A percentile compares a stretch with the other conserved stretches of the same genome.
Conservation (phyloP, 2,113 vertebrate species). For the Solenodon paradoxus region DNA sequence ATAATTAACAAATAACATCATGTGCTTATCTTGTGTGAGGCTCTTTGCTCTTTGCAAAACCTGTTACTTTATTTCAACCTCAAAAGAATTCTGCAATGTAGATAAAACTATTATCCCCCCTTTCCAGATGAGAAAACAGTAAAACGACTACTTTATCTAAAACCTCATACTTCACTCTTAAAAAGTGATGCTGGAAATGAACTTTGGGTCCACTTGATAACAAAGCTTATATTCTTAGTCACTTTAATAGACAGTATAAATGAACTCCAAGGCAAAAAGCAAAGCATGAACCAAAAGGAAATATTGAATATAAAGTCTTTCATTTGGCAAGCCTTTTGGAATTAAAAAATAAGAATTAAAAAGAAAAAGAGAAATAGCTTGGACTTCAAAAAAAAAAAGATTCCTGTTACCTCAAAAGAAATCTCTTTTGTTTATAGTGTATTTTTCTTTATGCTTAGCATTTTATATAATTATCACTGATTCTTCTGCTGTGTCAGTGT, state of each 20-base stretch:
- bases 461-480: neutral
- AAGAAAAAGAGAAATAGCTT: neutral
- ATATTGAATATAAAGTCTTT: neutral
- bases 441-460: neutral
- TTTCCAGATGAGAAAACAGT: neutral
- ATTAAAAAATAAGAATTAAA: neutral
- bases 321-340: neutral
- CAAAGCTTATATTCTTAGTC: neutral
- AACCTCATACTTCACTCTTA: neutral
- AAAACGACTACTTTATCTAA: neutral
- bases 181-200: neutral
- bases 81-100: neutral
- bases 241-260: neutral
- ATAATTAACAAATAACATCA: neutral
- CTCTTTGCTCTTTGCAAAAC: too few relatives aligned
- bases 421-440: neutral
- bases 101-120: too few relatives aligned
- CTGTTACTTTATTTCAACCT: neutral
- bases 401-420: accelerated
- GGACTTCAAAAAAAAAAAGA: neutral
- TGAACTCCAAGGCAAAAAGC: neutral
- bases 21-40: neutral
- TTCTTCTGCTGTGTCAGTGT: neutral
- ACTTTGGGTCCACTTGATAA: neutral
- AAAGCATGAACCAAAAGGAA: neutral